Evolutionary conservation across 1,140 invertebrate species (phyloP), one percentile per base, ranked within the genome.

Genomic region (Halyomorpha halys): DNA sequence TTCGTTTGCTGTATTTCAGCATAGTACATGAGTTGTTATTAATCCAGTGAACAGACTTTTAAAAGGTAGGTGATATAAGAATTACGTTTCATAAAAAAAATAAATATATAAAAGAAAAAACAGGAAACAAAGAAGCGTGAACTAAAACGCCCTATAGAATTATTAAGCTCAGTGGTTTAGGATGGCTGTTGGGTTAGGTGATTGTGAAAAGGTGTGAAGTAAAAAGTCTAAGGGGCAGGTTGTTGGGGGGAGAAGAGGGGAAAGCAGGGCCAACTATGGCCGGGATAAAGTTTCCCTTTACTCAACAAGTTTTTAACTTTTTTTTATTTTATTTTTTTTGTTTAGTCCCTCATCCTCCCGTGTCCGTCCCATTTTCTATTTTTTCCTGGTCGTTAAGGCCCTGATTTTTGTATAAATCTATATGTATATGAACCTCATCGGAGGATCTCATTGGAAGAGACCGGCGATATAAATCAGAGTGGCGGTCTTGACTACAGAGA

Each of bases 301-400:
- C 47, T 49, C 47, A 49, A 49, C 47, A 49, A 18, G n/a, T 49
- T 49, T 47, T 49, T 39, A 39, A 56, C 23, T 56, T 60, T 60
- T 60, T 60, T 60, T 60, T n/a, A n/a, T n/a, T n/a, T n/a, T n/a
- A n/a, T n/a, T 59, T n/a, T n/a, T 59, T 15, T 34, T 34, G 21
- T 56, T 34, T 49, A n/a, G n/a, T n/a, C n/a, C 21, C 11, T 19
- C n/a, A 49, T 60, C 59, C 30, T 27, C 23, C 23, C 23, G n/a
- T 59, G n/a, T 59, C 39, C 39, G 30, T 34, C 27, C 13, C 30
- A 19, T n/a, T 39, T 60, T 60, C 59, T 39, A 34, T 34, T 19
- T 39, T 39, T 60, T 60, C 59, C n/a, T 18, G 18, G n/a, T 60
- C 59, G 25, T 30, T 60, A 30, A 19, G 13, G 14, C 27, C 59